phyloP scores from a whole-genome alignment of 2,888 invertebrate species.

The Galeopsomyia nigrocyanea region DNA sequence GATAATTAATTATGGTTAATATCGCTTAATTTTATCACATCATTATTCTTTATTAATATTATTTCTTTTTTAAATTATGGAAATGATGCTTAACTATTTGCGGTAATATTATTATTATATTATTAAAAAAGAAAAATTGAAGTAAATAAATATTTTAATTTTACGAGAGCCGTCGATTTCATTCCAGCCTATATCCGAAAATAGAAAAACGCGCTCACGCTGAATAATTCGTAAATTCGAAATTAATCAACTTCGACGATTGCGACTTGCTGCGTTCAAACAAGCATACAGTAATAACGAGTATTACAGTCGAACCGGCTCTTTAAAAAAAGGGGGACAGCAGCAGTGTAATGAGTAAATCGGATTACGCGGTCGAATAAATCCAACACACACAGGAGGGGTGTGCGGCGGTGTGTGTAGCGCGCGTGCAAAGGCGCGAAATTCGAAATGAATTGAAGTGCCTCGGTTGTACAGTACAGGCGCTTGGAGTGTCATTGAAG shows the following conservation, averaged over 20 bases:
- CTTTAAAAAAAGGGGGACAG: too few relatives aligned
- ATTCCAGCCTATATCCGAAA: not conserved
- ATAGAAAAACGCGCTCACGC: too few relatives aligned
- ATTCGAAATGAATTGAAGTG: conserved; percentile 38
- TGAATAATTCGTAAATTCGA: too few relatives aligned
- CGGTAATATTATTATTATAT: conserved; percentile 53
- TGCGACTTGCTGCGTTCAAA: too few relatives aligned
- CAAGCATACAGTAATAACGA: too few relatives aligned
- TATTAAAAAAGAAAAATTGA: conserved; percentile 53
- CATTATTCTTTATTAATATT: conserved; percentile 45
- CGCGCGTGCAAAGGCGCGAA: conserved; percentile 25
- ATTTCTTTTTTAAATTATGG: conserved; percentile 50
- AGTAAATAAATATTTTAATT: conserved; percentile 62
- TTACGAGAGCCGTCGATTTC: conserved; percentile 39
- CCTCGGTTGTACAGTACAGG: too few relatives aligned
- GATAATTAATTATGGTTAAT: conserved; percentile 44
- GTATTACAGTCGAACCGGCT: too few relatives aligned
- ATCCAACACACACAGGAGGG: not conserved
- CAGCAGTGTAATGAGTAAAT: conserved; percentile 14
- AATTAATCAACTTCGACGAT: too few relatives aligned
- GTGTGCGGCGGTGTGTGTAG: not conserved
- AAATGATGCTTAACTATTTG: conserved; percentile 50
- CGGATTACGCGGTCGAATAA: conserved; percentile 13
- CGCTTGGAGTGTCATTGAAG: conserved; percentile 32
- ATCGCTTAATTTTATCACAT: conserved; percentile 46